Evolutionary conservation across 2,113 vertebrate species (phyloP).

Genomic region (Ammospiza caudacuta): DNA sequence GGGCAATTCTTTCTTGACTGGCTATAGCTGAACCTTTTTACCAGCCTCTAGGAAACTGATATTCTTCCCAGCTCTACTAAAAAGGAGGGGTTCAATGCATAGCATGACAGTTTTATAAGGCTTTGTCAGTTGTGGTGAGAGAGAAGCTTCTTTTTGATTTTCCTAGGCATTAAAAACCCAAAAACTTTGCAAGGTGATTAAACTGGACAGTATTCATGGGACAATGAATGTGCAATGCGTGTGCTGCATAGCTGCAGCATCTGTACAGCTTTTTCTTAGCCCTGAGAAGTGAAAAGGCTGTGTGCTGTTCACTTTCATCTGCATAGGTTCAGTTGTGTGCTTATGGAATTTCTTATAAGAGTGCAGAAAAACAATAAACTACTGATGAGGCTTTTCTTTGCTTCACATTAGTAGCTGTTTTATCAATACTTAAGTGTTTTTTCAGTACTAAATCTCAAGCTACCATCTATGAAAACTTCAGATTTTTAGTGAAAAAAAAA

Average conservation of each 20-base stretch:
- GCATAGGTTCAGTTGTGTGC: neutral
- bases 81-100: neutral
- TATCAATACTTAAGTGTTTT: neutral
- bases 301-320: accelerated
- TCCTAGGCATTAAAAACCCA: neutral
- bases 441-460: neutral
- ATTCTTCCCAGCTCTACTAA: neutral
- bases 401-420: neutral
- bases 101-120: neutral
- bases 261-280: neutral
- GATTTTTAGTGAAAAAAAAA: neutral
- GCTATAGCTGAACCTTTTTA: neutral
- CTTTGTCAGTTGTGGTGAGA: neutral
- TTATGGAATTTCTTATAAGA: neutral
- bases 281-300: neutral
- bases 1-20: neutral
- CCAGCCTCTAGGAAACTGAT: neutral
- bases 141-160: neutral
- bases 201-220: neutral
- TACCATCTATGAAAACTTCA: neutral
- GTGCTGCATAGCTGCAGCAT: neutral
- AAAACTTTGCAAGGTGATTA: neutral
- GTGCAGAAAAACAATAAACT: neutral
- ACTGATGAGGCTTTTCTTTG: neutral
- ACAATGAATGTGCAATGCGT: neutral